Evolutionary conservation across 2,888 invertebrate species (phyloP).

Genomic region (Ischnura elegans): DNA sequence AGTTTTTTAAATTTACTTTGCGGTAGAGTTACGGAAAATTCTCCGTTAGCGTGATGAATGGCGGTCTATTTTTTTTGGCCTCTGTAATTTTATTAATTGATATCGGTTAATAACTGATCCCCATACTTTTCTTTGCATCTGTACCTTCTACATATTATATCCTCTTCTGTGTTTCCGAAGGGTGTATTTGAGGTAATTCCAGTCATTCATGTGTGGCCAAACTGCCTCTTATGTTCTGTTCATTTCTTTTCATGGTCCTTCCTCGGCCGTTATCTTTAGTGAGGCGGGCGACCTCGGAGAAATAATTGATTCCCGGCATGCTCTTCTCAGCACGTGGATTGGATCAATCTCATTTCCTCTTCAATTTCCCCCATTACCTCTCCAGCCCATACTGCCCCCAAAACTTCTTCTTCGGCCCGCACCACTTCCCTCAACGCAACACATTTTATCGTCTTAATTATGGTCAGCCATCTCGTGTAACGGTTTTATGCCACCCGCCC

Average conservation of each 20-base stretch:
- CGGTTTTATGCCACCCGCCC: background rate
- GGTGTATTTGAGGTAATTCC: background rate
- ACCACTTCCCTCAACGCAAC: background rate
- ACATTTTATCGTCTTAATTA: conserved; percentile 35
- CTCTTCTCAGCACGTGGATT: background rate
- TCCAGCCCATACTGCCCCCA: background rate
- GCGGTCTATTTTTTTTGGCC: too few relatives aligned
- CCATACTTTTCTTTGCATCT: too few relatives aligned
- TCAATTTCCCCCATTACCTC: background rate
- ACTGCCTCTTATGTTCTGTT: background rate
- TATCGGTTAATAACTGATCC: too few relatives aligned
- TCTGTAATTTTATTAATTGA: too few relatives aligned
- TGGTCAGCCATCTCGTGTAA: background rate
- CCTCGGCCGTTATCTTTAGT: background rate
- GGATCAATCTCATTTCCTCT: background rate
- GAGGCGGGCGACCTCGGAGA: background rate
- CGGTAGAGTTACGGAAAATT: too few relatives aligned
- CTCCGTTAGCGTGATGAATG: too few relatives aligned
- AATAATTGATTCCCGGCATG: conserved; percentile 10
- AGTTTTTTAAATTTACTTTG: too few relatives aligned
- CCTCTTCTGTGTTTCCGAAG: too few relatives aligned
- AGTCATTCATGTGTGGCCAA: background rate
- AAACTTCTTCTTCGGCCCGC: background rate
- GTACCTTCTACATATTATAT: too few relatives aligned
- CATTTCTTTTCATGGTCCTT: conserved; percentile 5